phyloP scores from a whole-genome alignment of 2,113 vertebrate species.

The Colistium nudipinnis region DNA sequence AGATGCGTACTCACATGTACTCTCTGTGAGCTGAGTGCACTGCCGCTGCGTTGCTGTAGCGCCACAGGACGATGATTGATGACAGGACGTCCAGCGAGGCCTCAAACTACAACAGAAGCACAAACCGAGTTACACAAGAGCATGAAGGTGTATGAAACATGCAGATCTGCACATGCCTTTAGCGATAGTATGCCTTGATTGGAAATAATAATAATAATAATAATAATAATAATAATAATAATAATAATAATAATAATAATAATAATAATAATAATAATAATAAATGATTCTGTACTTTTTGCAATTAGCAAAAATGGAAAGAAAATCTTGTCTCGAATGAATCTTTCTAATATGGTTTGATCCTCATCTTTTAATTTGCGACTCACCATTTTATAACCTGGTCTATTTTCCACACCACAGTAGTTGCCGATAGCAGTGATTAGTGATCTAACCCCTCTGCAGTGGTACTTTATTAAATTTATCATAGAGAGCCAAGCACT shows the following conservation, averaged over 20 bases:
- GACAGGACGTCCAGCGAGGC: conserved; percentile 95
- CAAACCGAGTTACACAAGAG: neutral
- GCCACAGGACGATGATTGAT: conserved; percentile 95
- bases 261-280: no score
- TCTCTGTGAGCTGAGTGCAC: conserved; percentile 97
- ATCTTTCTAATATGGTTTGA: neutral
- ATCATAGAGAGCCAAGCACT: conserved; percentile 7
- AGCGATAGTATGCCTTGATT: no score
- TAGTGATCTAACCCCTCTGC: neutral
- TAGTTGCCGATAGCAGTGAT: neutral
- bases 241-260: no score
- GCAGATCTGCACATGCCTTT: no score
- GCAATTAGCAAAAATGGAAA: no score
- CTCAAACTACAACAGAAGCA: conserved; percentile 87
- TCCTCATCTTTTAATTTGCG: neutral
- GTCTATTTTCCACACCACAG: neutral
- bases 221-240: no score
- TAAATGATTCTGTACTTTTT: no score
- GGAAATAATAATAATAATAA: no score
- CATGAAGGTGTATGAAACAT: neutral
- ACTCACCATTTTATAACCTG: conserved; percentile 3
- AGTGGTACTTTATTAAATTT: conserved; percentile 39
- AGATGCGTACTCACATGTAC: conserved; percentile 89
- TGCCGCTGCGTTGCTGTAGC: conserved; percentile 97
- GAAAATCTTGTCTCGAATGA: no score